Conservation (phyloP, 2,113 vertebrate genomes). For the Leptobrachium ailaonicum region DNA sequence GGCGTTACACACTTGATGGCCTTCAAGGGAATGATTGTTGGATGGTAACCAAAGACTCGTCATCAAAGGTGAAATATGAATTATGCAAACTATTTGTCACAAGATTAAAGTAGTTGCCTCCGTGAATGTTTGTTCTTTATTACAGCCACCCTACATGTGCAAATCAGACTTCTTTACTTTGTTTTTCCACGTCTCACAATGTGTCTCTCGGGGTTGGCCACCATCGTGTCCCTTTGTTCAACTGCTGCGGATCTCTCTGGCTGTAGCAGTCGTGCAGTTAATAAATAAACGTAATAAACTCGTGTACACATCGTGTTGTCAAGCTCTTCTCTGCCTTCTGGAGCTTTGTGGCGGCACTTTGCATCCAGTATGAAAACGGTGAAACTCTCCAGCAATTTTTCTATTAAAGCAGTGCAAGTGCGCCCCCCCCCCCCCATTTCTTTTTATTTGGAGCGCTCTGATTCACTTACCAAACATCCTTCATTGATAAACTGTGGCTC, state of each 20-base stretch:
- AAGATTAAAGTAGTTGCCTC: background rate
- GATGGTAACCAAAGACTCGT: constrained; percentile 48
- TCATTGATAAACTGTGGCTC: too few relatives aligned
- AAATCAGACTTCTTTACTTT: background rate
- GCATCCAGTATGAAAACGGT: too few relatives aligned
- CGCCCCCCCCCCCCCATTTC: too few relatives aligned
- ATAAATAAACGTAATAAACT: background rate
- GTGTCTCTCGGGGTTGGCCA: constrained; percentile 32
- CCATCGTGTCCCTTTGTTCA: constrained; percentile 21
- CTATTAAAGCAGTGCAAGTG: too few relatives aligned
- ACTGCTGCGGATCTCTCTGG: background rate
- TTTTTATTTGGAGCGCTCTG: too few relatives aligned
- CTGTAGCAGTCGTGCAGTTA: background rate
- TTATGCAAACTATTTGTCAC: constrained; percentile 35
- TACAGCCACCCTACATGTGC: background rate
- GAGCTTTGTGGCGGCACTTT: too few relatives aligned
- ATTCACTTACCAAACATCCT: too few relatives aligned
- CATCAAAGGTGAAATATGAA: constrained; percentile 26
- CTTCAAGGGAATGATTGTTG: constrained; percentile 42
- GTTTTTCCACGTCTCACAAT: constrained; percentile 16
- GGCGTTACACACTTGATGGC: constrained; percentile 41
- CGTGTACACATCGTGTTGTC: background rate
- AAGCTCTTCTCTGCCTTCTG: background rate
- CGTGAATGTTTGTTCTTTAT: constrained; percentile 9
- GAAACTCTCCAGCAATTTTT: too few relatives aligned